Evolutionary conservation across 2,888 invertebrate species (phyloP), one percentile per base, ranked within the genome.

Genomic region (Drosophila subsilvestris): DNA sequence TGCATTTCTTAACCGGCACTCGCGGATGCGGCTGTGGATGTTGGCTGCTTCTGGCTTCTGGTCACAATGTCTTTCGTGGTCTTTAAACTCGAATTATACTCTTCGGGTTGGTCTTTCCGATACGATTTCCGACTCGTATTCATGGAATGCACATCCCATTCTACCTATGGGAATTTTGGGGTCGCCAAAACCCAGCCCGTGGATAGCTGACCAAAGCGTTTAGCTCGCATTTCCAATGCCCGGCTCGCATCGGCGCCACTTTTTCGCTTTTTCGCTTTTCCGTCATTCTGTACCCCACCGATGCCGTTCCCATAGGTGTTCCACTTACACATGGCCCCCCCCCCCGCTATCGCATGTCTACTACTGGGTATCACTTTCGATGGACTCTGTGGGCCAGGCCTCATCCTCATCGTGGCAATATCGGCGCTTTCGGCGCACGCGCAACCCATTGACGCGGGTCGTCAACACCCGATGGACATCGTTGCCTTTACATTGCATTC

Each of bases 281-380:
- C n/a, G n/a, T n/a, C n/a, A n/a, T n/a, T n/a, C n/a, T n/a, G n/a
- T n/a, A n/a, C n/a, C n/a, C n/a, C n/a, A n/a, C n/a, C n/a, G 20
- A 1, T 20, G 20, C 20, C 20, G 20, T 65, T 65, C 65, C 66
- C 66, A 66, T 57, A 68, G 69, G 66, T 66, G 69, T 66, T 68
- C 43, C 10, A 29, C 68, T 65, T 65, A 29, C 65, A 32, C 65
- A 42, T 22, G 57, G 43, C 49, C 7, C 25, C 7, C 7, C 25
- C 7, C 6, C 37, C 42, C 20, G 48, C 65, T 68, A 66, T 65
- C 65, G 65, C 65, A 65, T 65, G 56, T 65, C 68, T 68, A 42
- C 0, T 27, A 29, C 9, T 3, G 22, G 6, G 65, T 67, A 65
- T 65, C 65, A 67, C 68, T 65, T 65, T 65, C 65, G 53, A 66